Base-by-base conservation (phyloP, 2,797 vertebrate species). In the Argyrosomus regius region DNA sequence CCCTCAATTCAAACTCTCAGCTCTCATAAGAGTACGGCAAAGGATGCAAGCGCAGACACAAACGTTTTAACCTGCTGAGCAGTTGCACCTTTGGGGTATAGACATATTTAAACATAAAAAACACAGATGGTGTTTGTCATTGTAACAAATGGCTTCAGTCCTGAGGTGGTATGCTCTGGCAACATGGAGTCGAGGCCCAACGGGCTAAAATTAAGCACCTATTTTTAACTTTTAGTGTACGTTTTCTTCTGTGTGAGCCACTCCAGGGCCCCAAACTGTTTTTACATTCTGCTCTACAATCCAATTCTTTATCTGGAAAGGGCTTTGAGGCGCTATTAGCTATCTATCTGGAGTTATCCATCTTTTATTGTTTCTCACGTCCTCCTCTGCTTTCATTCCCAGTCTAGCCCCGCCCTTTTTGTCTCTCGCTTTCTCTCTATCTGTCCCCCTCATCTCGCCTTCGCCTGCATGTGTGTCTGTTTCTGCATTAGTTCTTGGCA, bases 401-500 rank as follows among this genome's bases (percentile, higher is more conserved):
- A 6, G 17, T 48, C 39, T 43, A 46, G 18, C 50, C 67, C 22
- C 6, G 3, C 58, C 64, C 59, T 3, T 35, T 68, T 41, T 22
- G 26, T 45, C 60, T 48, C 49, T 46, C 20, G 3, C 12, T 63
- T 43, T 41, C 64, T 46, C 5, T 2, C 53, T 26, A 59, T 88
- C 50, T 10, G 17, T 68, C 54, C 18, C 18, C 16, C 28, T 9
- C 5, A 74, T 80, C 81, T 85, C 39, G 6, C 31, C 4, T 75
- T 60, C 39, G 49, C 31, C 31, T 59, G 41, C 24, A 12, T 56
- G 26, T 77, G 53, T 61, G 41, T 57, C 45, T 72, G 66, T 31
- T 43, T 54, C 35, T 70, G 72, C n/a, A 61, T 85, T 78, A 72
- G 43, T 72, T 82, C 45, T 49, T 78, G 80, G 68, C 52, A 67